These are phyloP conservation scores for Drosophila aldrichi DNA, from an alignment of 2,888 invertebrate species.

Conservation along the genomic window DNA sequence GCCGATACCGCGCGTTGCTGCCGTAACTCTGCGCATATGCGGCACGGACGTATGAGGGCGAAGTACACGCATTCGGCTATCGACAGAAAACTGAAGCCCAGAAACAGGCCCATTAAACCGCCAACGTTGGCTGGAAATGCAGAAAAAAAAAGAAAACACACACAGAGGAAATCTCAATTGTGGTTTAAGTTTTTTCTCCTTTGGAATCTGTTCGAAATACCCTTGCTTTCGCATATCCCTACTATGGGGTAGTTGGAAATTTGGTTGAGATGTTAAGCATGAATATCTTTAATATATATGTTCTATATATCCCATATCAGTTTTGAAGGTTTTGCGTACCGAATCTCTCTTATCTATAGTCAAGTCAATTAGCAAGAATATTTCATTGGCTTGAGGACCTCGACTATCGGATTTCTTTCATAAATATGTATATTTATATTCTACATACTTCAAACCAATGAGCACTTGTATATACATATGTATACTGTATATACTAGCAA, in stretches of 20 bases:
- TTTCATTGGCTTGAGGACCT: neutral
- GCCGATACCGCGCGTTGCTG: constrained; percentile 30
- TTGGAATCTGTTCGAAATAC: neutral
- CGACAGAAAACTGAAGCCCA: constrained; percentile 94
- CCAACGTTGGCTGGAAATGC: constrained; percentile 90
- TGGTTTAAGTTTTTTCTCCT: neutral
- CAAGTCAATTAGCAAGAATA: neutral
- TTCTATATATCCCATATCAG: neutral
- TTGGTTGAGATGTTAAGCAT: too few species aligned
- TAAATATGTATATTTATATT: too few species aligned
- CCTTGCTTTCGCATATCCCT: neutral
- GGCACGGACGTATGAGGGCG: constrained; percentile 87
- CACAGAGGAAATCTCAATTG: neutral
- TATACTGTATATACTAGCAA: neutral
- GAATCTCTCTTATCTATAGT: neutral
- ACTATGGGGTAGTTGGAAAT: neutral
- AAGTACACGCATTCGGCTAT: constrained; percentile 91
- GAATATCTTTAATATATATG: too few species aligned
- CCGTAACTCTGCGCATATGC: constrained; percentile 54
- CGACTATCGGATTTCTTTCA: neutral
- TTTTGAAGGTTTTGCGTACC: neutral
- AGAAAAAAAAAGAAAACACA: neutral
- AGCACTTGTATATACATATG: too few species aligned
- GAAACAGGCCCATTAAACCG: constrained; percentile 91
- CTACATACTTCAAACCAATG: too few species aligned